Percentiles rank a stretch among this genome's conserved stretches.
phyloP scores from a whole-genome alignment of 2,888 invertebrate species.

The Athripsodes cinereus region DNA sequence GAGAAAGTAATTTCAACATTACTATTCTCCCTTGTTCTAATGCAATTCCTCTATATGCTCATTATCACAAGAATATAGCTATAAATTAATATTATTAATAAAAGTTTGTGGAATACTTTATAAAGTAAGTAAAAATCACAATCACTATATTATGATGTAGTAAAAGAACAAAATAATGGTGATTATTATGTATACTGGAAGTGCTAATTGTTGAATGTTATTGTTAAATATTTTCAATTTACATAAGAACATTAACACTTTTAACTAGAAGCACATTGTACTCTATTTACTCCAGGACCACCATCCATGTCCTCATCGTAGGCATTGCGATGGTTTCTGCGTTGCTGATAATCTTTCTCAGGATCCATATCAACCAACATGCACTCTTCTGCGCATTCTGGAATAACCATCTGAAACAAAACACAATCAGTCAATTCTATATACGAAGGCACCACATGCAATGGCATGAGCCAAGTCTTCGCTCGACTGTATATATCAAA shows the following conservation, averaged over 20 bases:
- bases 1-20: neutral
- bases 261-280: constrained; percentile 76
- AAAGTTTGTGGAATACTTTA: constrained; percentile 16
- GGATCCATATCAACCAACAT: constrained; percentile 71
- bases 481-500: too few species aligned
- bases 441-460: too few species aligned
- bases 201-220: neutral
- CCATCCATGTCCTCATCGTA: constrained; percentile 73
- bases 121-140: constrained; percentile 25
- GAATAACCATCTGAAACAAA: constrained; percentile 49
- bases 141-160: constrained; percentile 20
- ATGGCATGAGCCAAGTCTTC: too few species aligned
- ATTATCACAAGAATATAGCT: neutral
- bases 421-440: too few species aligned
- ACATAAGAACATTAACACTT: constrained; percentile 14
- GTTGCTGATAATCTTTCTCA: constrained; percentile 61
- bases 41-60: neutral
- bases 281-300: constrained; percentile 61
- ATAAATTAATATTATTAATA: neutral
- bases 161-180: constrained; percentile 8
- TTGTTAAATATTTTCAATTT: constrained; percentile 1
- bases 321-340: constrained; percentile 60
- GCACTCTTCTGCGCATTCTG: constrained; percentile 73
- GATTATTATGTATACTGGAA: too few species aligned
- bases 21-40: neutral